phyloP scores from a whole-genome alignment of 2,888 invertebrate genomes.

The Cotesia congregata region DNA sequence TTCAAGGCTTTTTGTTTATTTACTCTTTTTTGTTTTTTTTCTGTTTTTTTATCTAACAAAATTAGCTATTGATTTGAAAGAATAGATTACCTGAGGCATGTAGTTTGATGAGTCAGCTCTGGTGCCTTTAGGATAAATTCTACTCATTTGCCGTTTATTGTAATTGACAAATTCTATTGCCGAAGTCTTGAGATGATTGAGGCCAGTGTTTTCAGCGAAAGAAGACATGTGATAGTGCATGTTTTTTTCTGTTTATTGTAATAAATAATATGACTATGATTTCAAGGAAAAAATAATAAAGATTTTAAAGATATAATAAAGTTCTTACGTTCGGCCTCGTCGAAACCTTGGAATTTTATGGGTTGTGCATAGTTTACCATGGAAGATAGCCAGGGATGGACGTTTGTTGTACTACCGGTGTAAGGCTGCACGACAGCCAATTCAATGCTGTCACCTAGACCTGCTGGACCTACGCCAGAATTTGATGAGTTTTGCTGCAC shows the following conservation, averaged over 20 bases:
- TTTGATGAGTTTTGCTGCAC: constrained; percentile 68
- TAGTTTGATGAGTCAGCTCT: constrained; percentile 99
- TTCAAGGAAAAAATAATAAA: too few relatives aligned
- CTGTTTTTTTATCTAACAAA: neutral
- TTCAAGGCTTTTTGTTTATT: constrained; percentile 1
- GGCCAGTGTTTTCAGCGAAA: constrained; percentile 97
- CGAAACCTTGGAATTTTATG: constrained; percentile 98
- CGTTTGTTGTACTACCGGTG: constrained; percentile 97
- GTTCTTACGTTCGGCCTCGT: constrained; percentile 90
- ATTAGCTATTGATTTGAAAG: neutral
- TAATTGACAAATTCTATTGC: constrained; percentile 99
- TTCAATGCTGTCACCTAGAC: constrained; percentile 71
- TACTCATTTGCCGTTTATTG: constrained; percentile 98
- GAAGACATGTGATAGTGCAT: constrained; percentile 99
- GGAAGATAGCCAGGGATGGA: constrained; percentile 98
- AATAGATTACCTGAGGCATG: constrained; percentile 89
- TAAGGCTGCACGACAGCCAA: constrained; percentile 82
- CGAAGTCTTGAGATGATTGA: constrained; percentile 94
- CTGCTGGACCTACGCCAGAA: constrained; percentile 75
- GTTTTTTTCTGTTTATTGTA: constrained; percentile 83
- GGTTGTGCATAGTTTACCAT: constrained; percentile 99
- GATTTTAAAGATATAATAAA: neutral
- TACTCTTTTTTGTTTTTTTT: neutral
- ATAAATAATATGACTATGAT: neutral
- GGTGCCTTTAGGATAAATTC: constrained; percentile 99